phyloP scores from a whole-genome alignment of 37 sponge, comb jelly and placozoan species.

The Cliona cf. orientalis region DNA sequence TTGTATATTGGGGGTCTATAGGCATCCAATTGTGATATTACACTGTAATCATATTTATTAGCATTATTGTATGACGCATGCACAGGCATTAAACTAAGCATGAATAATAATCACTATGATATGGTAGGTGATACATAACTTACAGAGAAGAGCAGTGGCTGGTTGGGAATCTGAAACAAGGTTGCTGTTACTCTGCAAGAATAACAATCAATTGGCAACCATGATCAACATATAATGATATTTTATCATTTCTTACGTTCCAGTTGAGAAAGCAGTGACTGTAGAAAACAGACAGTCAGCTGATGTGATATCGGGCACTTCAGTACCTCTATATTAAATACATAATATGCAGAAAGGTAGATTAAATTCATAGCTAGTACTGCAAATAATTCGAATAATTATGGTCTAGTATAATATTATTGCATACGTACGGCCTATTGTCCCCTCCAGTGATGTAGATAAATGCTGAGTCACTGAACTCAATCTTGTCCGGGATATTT shows the following conservation, averaged over 20 bases:
- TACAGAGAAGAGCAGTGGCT: conserved; percentile 79
- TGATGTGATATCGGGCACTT: conserved; percentile 26
- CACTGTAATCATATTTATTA: too few species aligned
- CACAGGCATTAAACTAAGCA: too few species aligned
- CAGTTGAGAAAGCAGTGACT: conserved; percentile 40
- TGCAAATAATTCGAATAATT: too few species aligned
- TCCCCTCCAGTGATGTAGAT: conserved; percentile 87
- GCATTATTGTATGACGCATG: too few species aligned
- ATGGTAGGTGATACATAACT: too few species aligned
- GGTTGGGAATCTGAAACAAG: conserved; percentile 91
- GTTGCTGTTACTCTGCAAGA: conserved; percentile 67
- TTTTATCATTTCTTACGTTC: conserved; percentile 42
- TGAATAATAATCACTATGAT: too few species aligned
- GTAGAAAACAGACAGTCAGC: conserved; percentile 46
- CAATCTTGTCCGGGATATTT: conserved; percentile 76
- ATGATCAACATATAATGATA: background rate
- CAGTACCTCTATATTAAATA: background rate
- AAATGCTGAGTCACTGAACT: conserved; percentile 68
- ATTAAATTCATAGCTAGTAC: too few species aligned
- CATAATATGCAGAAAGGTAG: too few species aligned
- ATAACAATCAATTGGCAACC: background rate
- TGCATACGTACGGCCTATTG: conserved; percentile 58
- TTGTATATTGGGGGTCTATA: too few species aligned
- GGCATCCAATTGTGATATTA: too few species aligned
- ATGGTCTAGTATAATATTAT: background rate